A percentile compares a stretch with the other conserved stretches of the same genome.
These are phyloP conservation scores for Troides helena DNA, from an alignment of 2,888 invertebrate species.

Conservation along the genomic window DNA sequence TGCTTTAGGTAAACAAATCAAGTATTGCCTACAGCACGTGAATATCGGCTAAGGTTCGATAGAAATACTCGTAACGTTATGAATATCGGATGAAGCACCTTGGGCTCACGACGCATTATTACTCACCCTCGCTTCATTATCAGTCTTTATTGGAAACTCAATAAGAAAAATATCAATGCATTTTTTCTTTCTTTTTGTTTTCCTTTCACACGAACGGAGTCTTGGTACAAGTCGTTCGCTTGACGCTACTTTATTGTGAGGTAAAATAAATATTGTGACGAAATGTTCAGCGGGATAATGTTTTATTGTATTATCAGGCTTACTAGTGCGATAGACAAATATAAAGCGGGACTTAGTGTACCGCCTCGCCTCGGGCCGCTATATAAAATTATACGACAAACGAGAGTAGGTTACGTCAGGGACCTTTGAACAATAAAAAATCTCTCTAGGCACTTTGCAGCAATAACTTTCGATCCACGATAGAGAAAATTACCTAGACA, in stretches of 20 bases:
- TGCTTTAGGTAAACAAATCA: slow-evolving; percentile 41
- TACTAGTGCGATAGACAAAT: slow-evolving; percentile 37
- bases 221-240: slow-evolving; percentile 36
- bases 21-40: slow-evolving; percentile 41
- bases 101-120: slow-evolving; percentile 46
- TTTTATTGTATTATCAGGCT: slow-evolving; percentile 46
- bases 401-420: slow-evolving; percentile 24
- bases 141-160: slow-evolving; percentile 63
- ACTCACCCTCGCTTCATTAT: slow-evolving; percentile 57
- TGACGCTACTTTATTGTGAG: slow-evolving; percentile 47
- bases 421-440: slow-evolving; percentile 28
- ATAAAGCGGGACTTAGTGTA: slow-evolving; percentile 24
- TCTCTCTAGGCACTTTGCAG: slow-evolving; percentile 29
- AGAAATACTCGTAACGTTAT: slow-evolving; percentile 54
- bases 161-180: slow-evolving; percentile 53
- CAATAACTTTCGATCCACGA: slow-evolving; percentile 45
- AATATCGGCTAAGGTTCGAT: slow-evolving; percentile 42
- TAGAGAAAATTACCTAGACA: slow-evolving; percentile 60
- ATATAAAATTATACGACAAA: slow-evolving; percentile 30
- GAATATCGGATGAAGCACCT: slow-evolving; percentile 59
- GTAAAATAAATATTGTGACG: slow-evolving; percentile 48
- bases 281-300: slow-evolving; percentile 33
- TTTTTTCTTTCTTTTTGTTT: slow-evolving; percentile 44
- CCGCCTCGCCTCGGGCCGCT: slow-evolving; percentile 26
- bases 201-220: slow-evolving; percentile 37